Base-by-base conservation (phyloP, 2,113 vertebrate species). In the Chamaetylas fuelleborni region DNA sequence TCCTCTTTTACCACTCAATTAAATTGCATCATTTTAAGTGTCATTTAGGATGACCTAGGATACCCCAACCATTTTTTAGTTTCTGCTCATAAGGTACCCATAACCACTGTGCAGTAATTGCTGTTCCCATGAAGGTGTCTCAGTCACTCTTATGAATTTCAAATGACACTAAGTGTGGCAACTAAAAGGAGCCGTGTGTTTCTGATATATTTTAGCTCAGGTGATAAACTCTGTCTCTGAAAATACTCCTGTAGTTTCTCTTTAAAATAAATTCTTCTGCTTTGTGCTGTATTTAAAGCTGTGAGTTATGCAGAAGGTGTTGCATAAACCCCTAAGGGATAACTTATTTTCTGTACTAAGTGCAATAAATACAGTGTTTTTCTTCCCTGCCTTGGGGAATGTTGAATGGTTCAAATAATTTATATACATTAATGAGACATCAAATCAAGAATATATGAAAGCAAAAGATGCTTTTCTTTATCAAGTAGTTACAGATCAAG, bases 371-470 rank as follows among this genome's bases (percentile, higher is more conserved):
- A 11, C 11, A 65, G 40, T 31, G 12, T 29, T 81, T 87, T 92
- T 82, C 40, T 92, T 85, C 42, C 7, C 50, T 62, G 58, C 31
- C 11, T 66, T 76, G 26, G 62, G 81, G 45, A 62, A 84, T 19
- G 4, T 42, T 76, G 53, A 79, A 72, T 25, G 12, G 18, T 79
- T 93, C 94, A 70, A 90, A 86, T 86, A 88, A 83, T 94, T 93
- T 85, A 82, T 76, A 50, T 57, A 16, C 33, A 67, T 94, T 92
- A 95, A 95, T 67, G 40, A 93, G 60, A 60, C 40, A 92, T 69
- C 70, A 89, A 48, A 81, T 72, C 43, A 81, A 60, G 57, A 71
- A 48, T 53, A 53, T 48, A 71, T 60, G 61, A 92, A 91, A 62
- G 54, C 3, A 86, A 76, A 92, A 66, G 2, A 54, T 54, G 4